Conservation (phyloP, 2,888 invertebrate species). For the Autographa pulchrina region DNA sequence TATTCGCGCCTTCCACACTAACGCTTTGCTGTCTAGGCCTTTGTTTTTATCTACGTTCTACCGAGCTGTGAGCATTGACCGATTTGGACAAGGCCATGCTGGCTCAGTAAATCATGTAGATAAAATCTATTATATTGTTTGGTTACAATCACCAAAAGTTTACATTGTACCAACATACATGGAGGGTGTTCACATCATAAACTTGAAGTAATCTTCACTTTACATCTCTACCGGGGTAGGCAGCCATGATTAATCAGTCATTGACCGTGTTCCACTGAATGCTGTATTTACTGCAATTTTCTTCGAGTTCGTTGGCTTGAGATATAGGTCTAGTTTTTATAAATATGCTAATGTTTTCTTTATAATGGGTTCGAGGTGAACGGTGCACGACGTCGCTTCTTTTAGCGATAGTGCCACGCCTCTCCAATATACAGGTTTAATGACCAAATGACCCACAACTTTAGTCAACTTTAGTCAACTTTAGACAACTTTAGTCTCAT, state of each 20-base stretch:
- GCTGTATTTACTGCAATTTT: conserved; percentile 30
- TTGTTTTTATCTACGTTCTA: conserved; percentile 49
- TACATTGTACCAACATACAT: conserved; percentile 8
- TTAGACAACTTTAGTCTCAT: conserved; percentile 7
- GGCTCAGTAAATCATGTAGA: conserved; percentile 41
- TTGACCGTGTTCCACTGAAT: conserved; percentile 26
- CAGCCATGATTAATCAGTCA: conserved; percentile 37
- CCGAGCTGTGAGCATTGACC: conserved; percentile 54
- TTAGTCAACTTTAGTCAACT: too few species aligned
- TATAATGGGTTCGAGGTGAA: conserved; percentile 62
- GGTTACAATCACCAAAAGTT: conserved; percentile 18
- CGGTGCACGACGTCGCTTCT: conserved; percentile 57
- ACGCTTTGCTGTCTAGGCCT: conserved; percentile 37
- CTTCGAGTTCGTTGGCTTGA: conserved; percentile 58
- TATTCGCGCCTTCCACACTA: conserved; percentile 41
- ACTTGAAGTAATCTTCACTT: conserved; percentile 19
- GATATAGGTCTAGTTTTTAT: conserved; percentile 61
- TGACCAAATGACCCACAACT: conserved; percentile 62
- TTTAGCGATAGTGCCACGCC: conserved; percentile 63
- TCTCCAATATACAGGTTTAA: conserved; percentile 55
- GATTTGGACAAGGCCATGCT: conserved; percentile 58
- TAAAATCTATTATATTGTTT: conserved; percentile 40
- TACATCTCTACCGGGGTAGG: conserved; percentile 42
- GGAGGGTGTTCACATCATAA: conserved; percentile 38
- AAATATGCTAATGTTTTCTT: conserved; percentile 66